phyloP scores from a whole-genome alignment of 2,797 vertebrate genomes.

The Serranus cabrilla region DNA sequence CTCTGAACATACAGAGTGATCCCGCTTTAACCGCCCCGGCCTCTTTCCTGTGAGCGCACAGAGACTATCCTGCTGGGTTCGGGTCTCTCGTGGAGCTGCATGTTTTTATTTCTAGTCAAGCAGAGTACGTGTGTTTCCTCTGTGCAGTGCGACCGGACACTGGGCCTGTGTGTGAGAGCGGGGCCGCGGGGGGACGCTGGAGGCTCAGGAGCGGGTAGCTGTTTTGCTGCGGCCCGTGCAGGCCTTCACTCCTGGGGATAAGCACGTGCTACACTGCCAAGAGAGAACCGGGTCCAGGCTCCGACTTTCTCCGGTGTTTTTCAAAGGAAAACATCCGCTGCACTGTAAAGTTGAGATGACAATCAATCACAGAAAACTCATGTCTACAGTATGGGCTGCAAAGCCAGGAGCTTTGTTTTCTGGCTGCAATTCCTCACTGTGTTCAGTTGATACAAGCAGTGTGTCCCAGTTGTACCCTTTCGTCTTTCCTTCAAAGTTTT shows the following conservation, averaged over 20 bases:
- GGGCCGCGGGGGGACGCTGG: constrained; percentile 22
- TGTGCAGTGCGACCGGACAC: constrained; percentile 58
- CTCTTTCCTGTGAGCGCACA: constrained; percentile 67
- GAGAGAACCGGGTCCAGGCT: constrained; percentile 44
- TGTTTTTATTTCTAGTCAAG: constrained; percentile 80
- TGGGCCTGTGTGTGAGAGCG: constrained; percentile 52
- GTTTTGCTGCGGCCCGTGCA: constrained; percentile 60
- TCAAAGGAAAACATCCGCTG: constrained; percentile 62
- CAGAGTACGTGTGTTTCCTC: constrained; percentile 66
- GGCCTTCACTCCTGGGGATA: constrained; percentile 70
- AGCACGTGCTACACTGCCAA: constrained; percentile 69
- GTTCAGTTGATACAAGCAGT: constrained; percentile 17
- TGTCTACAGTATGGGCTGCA: constrained; percentile 11
- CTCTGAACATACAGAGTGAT: constrained; percentile 29
- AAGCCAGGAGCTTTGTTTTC: constrained; percentile 31
- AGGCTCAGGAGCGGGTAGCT: constrained; percentile 53
- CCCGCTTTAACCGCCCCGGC: constrained; percentile 43
- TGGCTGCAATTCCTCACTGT: constrained; percentile 5
- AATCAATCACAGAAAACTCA: constrained; percentile 53
- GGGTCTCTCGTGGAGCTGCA: constrained; percentile 46
- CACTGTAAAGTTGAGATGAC: constrained; percentile 19
- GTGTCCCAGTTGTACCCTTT: neutral
- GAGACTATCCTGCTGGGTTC: constrained; percentile 52
- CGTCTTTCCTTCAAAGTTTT: neutral
- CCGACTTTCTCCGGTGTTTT: constrained; percentile 36